A percentile compares a stretch with the other conserved stretches of the same genome.
Conservation (phyloP, 2,888 invertebrate species). For the Eilema sororculum region DNA sequence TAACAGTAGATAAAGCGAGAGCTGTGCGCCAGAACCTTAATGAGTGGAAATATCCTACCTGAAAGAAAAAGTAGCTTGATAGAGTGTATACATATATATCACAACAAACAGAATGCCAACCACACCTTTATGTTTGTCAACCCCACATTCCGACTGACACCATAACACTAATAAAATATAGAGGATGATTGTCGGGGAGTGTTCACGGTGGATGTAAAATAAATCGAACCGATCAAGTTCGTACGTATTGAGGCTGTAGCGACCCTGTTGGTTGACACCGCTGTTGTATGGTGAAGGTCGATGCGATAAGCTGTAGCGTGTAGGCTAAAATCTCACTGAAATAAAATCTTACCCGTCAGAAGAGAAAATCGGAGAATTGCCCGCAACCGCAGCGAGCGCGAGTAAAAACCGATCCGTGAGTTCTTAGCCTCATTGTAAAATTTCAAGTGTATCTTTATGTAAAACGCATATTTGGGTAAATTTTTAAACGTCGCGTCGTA, state of each 20-base stretch:
- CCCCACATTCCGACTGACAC: neutral
- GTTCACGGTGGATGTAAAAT: slow-evolving; percentile 37
- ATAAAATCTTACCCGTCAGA: too few relatives aligned
- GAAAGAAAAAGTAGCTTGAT: neutral
- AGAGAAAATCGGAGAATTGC: too few relatives aligned
- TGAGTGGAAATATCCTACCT: neutral
- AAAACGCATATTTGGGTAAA: too few relatives aligned
- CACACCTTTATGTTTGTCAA: neutral
- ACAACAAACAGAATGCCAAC: neutral
- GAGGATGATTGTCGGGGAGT: slow-evolving; percentile 18
- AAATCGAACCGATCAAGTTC: slow-evolving; percentile 39
- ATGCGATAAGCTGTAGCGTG: slow-evolving; percentile 18
- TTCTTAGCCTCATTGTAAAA: too few relatives aligned
- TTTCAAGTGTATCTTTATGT: too few relatives aligned
- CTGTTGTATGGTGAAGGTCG: slow-evolving; percentile 20
- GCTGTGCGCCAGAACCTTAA: neutral
- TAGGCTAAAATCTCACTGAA: neutral
- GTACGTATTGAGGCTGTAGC: slow-evolving; percentile 31
- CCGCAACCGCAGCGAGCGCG: too few relatives aligned
- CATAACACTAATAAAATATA: slow-evolving; percentile 23
- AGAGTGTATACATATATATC: neutral
- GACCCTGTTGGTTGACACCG: slow-evolving; percentile 33
- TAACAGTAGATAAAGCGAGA: neutral
- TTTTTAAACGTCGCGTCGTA: too few relatives aligned
- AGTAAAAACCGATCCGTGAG: too few relatives aligned